phyloP scores from a whole-genome alignment of 2,888 invertebrate species.

The Aporophyla nigra region DNA sequence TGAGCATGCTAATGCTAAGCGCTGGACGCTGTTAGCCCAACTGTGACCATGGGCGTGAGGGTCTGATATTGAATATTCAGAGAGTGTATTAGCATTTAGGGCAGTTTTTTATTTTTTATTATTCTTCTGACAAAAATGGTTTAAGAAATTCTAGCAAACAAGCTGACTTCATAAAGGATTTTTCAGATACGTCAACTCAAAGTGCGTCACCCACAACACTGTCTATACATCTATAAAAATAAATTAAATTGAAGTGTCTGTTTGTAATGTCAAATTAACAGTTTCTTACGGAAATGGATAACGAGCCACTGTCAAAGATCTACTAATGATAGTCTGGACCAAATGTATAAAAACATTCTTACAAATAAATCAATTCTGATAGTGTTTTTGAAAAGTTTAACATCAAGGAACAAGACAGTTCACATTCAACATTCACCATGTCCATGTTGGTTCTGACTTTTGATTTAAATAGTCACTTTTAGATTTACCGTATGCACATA shows the following conservation, averaged over 20 bases:
- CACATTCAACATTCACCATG: neutral
- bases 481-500: constrained; percentile 3
- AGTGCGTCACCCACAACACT: too few relatives aligned
- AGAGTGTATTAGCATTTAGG: constrained; percentile 44
- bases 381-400: neutral
- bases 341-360: neutral
- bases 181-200: neutral
- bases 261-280: too few relatives aligned
- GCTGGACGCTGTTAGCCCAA: constrained; percentile 56
- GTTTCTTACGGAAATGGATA: too few relatives aligned
- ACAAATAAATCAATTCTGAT: neutral
- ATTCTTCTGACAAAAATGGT: neutral
- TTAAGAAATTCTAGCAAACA: neutral
- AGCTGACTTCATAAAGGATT: neutral
- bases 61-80: constrained; percentile 63
- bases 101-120: constrained; percentile 7
- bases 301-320: too few relatives aligned
- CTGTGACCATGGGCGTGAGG: constrained; percentile 48
- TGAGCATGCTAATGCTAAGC: constrained; percentile 37
- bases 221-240: too few relatives aligned
- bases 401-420: neutral
- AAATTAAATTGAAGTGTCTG: too few relatives aligned
- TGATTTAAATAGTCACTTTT: neutral
- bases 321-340: too few relatives aligned
- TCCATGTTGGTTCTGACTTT: neutral